Base-by-base conservation (phyloP, 2,113 vertebrate genomes). In the Marmota flaviventris region DNA sequence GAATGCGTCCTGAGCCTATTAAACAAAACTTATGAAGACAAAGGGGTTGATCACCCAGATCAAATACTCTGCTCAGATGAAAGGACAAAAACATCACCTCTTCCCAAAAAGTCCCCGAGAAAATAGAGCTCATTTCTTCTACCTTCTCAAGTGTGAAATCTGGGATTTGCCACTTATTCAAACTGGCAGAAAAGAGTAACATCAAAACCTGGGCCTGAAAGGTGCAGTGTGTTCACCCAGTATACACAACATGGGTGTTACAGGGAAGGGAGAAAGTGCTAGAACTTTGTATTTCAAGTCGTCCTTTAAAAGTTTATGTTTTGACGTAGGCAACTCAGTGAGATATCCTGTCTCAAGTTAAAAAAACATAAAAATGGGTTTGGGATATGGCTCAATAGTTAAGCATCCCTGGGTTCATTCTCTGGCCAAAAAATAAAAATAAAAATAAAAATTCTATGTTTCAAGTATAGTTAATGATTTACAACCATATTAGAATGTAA, bases 121-220 rank as follows among this genome's bases (percentile, higher is more conserved):
- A 87, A 92, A 9, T 13, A 37, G 11, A 91, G 5, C 5, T 77
- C 32, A 13, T 45, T 45, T 67, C 24, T 85, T 85, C 37, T 8
- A 32, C 16, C 67, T 92, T 24, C 32, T 88, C 48, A 37, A 56
- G 29, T 18, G 67, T 34, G 79, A 67, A 72, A 83, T 10, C 39
- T 7, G 14, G n/a, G 5, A 42, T 37, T 45, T 85, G 32, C 63
- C 61, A 83, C 16, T 61, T 10, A 4, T 0, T 9, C 12, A 34
- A 93, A 61, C 34, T 45, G n/a, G 25, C 7, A 22, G 16, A 24
- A 56, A 25, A 92, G 34, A 56, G 37, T 53, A 32, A 48, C 42
- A n/a, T 25, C 18, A n/a, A 42, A 32, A 3, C 6, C 24, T 0
- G 1, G 0, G 12, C 25, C 72, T 85, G 48, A 37, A 39, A n/a